These are phyloP conservation scores for human DNA, from an alignment of 2,113 vertebrate genomes.

Conservation along the genomic window DNA sequence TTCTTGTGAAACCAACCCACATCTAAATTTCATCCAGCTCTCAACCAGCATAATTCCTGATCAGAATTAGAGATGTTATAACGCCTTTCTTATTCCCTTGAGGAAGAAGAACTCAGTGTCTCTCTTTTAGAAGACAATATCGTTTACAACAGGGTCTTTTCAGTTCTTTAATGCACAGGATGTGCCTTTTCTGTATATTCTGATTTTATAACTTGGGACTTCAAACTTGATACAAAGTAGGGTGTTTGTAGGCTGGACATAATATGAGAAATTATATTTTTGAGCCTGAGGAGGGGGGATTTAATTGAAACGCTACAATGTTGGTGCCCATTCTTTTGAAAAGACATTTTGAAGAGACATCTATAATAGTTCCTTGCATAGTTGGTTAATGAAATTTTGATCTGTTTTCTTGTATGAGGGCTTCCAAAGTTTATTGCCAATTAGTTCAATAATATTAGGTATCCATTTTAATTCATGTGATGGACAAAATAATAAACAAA, in stretches of 20 bases:
- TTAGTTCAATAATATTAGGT: not conserved
- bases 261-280: not conserved
- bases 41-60: not conserved
- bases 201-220: not conserved
- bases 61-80: not conserved
- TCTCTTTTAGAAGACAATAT: not conserved
- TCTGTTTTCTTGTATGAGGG: rapidly evolving
- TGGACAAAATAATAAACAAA: not conserved
- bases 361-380: not conserved
- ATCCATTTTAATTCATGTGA: not conserved
- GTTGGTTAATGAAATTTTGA: not conserved
- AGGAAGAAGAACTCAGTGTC: not conserved
- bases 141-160: not conserved
- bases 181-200: not conserved
- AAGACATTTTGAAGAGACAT: not conserved
- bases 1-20: not conserved
- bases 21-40: not conserved
- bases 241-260: not conserved
- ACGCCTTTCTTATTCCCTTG: not conserved
- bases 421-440: not conserved
- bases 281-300: rapidly evolving
- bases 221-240: not conserved
- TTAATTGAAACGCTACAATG: not conserved
- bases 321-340: not conserved
- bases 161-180: not conserved